phyloP scores from a whole-genome alignment of 2,113 vertebrate species.

The pig (Sus scrofa) region T2T-Sscrofa CM000816.6:36053501-36054000 shows the following conservation, averaged over 20 bases:
- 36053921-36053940: background rate
- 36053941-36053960: background rate
- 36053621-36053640: slow-evolving; percentile 81
- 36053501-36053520: slow-evolving; percentile 60
- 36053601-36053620: slow-evolving; percentile 71
- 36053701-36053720: slow-evolving; percentile 73
- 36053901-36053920: slow-evolving; percentile 29
- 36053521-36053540: background rate
- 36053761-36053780: background rate
- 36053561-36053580: slow-evolving; percentile 88
- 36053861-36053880: background rate
- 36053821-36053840: background rate
- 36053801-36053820: background rate
- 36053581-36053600: slow-evolving; percentile 80
- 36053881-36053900: background rate
- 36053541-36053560: slow-evolving; percentile 51
- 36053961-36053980: background rate
- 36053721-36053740: slow-evolving; percentile 51
- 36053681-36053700: slow-evolving; percentile 83
- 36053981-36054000: slow-evolving; percentile 16
- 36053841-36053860: background rate
- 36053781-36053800: background rate
- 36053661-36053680: slow-evolving; percentile 81
- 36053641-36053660: slow-evolving; percentile 87
- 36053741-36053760: background rate